Evolutionary conservation across 2,888 invertebrate genomes (phyloP), one percentile per base, ranked within the genome.

Genomic region (Tigriopus californicus): DNA sequence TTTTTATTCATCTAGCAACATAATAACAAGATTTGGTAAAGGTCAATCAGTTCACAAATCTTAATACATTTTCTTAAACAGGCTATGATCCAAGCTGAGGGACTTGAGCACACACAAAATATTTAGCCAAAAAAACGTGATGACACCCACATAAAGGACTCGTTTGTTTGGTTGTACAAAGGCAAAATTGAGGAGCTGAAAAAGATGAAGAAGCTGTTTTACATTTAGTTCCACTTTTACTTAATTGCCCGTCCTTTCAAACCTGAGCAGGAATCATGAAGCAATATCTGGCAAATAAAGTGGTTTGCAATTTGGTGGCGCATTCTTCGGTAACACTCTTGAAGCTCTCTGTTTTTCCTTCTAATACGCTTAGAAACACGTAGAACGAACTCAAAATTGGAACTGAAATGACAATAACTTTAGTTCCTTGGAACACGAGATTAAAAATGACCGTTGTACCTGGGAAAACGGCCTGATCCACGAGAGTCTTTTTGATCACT

Each of bases 221-320:
- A 41, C 41, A 13, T 41, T 47, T n/a, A n/a, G 12, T n/a, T 12
- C 10, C 18, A n/a, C n/a, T n/a, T n/a, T n/a, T n/a, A n/a, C n/a
- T n/a, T 5, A 44, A 44, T 15, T 10, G 5, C 6, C 6, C 46
- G 3, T 44, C 4, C 10, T 44, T 15, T 44, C 46, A 44, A 44
- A 49, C 49, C 49, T 49, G 49, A 20, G 49, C 22, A 13, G 49
- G 49, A 12, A 49, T 12, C 49, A 49, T 49, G 49, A 49, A 49
- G 22, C 20, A 15, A 22, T 49, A 49, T 15, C 49, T 15, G 22
- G 49, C 49, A 4, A 20, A 20, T 13, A 49, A 22, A 4, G 49
- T 49, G 2, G 49, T 22, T 5, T 22, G 12, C 13, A 49, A 22
- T 49, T 49, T 49, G 5, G 22, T 22, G 20, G 15, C 22, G 11